Percentiles rank a stretch among this genome's conserved stretches.
Conservation (phyloP, 2,113 vertebrate species). For the Myrmecophaga tridactyla region DNA sequence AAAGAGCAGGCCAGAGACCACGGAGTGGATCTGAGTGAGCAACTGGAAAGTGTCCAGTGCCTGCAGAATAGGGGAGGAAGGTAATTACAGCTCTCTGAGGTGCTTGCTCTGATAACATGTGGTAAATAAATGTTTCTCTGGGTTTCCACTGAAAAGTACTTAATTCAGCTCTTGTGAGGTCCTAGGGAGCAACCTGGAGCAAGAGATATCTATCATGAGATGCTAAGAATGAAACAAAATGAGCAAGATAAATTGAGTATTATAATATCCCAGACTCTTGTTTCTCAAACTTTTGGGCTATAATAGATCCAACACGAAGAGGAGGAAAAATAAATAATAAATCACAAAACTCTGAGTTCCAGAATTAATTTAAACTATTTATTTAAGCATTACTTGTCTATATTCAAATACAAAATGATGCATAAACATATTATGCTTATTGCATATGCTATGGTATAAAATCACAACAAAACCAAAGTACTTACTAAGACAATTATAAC, state of each 20-base stretch:
- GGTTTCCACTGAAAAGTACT: neutral
- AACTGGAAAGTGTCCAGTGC: neutral
- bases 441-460: neutral
- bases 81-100: neutral
- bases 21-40: neutral
- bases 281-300: neutral
- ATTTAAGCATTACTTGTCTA: neutral
- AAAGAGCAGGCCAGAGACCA: neutral
- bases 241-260: neutral
- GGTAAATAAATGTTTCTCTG: neutral
- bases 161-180: neutral
- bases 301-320: neutral
- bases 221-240: neutral
- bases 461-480: neutral
- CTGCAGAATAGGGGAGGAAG: neutral
- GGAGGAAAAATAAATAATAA: neutral
- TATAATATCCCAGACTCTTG: neutral
- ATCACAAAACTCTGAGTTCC: neutral
- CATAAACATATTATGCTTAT: neutral
- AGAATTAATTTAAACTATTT: neutral
- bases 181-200: neutral
- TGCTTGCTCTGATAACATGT: neutral
- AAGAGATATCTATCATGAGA: neutral
- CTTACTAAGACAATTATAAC: neutral
- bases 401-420: neutral